Conservation (phyloP, 2,113 vertebrate genomes). For the Numida meleagris region DNA sequence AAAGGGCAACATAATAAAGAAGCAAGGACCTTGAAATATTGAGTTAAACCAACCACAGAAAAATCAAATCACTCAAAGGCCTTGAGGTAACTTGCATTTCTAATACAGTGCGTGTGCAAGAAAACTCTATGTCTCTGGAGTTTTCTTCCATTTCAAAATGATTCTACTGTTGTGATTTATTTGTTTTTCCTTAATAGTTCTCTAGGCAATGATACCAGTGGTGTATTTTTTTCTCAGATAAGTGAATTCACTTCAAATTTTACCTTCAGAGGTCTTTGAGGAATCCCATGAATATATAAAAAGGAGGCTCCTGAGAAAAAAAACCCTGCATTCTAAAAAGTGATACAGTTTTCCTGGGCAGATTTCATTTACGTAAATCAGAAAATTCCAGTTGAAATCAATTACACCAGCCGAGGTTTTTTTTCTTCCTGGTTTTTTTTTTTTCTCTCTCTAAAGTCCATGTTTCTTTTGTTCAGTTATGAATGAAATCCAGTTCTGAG, state of each 20-base stretch:
- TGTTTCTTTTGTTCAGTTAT: neutral
- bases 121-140: constrained; percentile 12
- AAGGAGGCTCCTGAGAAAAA: neutral
- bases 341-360: neutral
- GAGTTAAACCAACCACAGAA: constrained; percentile 39
- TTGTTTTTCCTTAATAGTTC: constrained; percentile 59
- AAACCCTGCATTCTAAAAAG: neutral
- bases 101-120: constrained; percentile 39
- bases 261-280: neutral
- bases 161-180: constrained; percentile 59
- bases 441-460: neutral
- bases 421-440: neutral
- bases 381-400: neutral
- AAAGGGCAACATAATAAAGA: constrained; percentile 4
- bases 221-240: neutral
- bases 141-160: constrained; percentile 31
- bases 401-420: neutral
- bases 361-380: neutral
- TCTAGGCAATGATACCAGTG: neutral
- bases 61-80: constrained; percentile 56
- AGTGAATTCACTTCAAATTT: constrained; percentile 49
- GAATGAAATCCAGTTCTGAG: neutral
- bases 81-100: constrained; percentile 51
- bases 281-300: neutral
- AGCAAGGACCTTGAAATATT: constrained; percentile 43